Conservation (phyloP, 2,888 invertebrate species). For the Charanyca ferruginea region DNA sequence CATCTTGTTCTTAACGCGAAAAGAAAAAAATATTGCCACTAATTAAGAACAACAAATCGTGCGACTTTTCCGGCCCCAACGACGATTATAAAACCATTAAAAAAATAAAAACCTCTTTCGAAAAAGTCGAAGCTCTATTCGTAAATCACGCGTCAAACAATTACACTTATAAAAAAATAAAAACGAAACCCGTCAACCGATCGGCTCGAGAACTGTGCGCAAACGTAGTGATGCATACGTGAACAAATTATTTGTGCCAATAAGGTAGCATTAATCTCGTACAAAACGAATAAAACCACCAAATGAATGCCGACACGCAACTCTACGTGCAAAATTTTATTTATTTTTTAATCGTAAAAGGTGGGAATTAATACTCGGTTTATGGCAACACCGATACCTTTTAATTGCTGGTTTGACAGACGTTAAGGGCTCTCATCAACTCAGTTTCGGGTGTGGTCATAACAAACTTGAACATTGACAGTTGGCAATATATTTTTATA, state of each 20-base stretch:
- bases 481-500: conserved; percentile 87
- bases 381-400: conserved; percentile 85
- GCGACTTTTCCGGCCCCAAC: conserved; percentile 65
- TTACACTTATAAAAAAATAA: conserved; percentile 74
- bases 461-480: conserved; percentile 83
- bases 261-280: conserved; percentile 74
- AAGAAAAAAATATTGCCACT: conserved; percentile 49
- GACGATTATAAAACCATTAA: conserved; percentile 77
- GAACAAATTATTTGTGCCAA: conserved; percentile 74
- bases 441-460: conserved; percentile 86
- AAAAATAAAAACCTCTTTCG: conserved; percentile 66
- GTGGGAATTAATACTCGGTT: conserved; percentile 82
- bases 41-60: conserved; percentile 64
- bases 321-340: conserved; percentile 74
- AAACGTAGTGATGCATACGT: conserved; percentile 68
- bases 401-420: conserved; percentile 91
- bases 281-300: conserved; percentile 72
- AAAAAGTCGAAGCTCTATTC: conserved; percentile 69
- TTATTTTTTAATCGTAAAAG: conserved; percentile 76
- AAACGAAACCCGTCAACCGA: conserved; percentile 69
- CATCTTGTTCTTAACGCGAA: conserved; percentile 43
- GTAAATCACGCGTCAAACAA: conserved; percentile 79
- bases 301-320: conserved; percentile 75
- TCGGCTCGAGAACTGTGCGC: conserved; percentile 65
- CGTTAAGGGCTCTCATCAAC: conserved; percentile 83